Conservation (phyloP, 1,140 invertebrate species). For the Drosophila arizonae region DNA sequence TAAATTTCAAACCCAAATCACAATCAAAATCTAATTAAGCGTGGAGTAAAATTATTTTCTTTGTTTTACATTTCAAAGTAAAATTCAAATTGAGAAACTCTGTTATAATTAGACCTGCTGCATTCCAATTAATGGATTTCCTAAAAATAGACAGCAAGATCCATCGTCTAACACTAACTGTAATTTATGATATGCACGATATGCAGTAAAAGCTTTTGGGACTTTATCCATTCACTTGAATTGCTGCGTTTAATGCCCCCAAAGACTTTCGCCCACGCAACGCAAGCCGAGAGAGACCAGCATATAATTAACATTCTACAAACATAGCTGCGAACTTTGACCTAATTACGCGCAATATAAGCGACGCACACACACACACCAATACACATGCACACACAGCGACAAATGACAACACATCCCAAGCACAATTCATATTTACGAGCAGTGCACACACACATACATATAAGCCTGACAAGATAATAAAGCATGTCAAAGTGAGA, state of each 20-base stretch:
- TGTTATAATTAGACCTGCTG: no score
- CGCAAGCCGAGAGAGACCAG: not conserved
- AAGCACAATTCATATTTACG: conserved; percentile 37
- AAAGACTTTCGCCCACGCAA: conserved; percentile 40
- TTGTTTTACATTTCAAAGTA: no score
- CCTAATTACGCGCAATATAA: conserved; percentile 47
- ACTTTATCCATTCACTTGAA: conserved; percentile 2
- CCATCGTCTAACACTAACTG: not conserved
- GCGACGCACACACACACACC: conserved; percentile 11
- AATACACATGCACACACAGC: conserved; percentile 1
- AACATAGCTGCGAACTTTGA: conserved; percentile 53
- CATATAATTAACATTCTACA: conserved; percentile 47
- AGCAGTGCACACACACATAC: not conserved
- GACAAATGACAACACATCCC: conserved; percentile 7
- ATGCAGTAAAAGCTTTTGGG: conserved; percentile 2
- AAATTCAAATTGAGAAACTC: no score
- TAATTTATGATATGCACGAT: conserved; percentile 13
- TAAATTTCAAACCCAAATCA: not conserved
- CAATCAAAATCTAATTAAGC: no score
- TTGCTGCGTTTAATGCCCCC: conserved; percentile 34
- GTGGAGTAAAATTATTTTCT: no score
- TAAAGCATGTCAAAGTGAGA: conserved; percentile 37
- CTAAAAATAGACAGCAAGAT: no score
- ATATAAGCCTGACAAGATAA: conserved; percentile 28
- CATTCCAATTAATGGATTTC: no score